phyloP scores from a whole-genome alignment of 1,140 invertebrate species.

The Caenorhabditis remanei region DNA sequence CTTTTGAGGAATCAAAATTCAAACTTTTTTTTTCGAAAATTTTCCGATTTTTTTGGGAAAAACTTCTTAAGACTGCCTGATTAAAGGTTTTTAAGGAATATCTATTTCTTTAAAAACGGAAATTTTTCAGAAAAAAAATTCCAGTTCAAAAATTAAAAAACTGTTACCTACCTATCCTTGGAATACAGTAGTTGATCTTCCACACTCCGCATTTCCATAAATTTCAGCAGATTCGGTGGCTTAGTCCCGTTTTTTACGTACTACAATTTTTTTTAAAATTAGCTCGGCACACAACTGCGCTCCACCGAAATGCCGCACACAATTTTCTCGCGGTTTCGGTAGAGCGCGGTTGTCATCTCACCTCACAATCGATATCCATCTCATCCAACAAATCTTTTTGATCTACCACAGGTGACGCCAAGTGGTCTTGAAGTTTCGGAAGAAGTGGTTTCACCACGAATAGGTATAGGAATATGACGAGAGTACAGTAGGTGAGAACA shows the following conservation, averaged over 20 bases:
- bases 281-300: too few species aligned
- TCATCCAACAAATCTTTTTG: neutral
- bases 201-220: neutral
- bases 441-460: neutral
- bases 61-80: too few species aligned
- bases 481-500: conserved; percentile 1
- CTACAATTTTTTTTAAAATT: neutral
- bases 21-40: too few species aligned
- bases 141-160: too few species aligned
- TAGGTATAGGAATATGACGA: conserved; percentile 10
- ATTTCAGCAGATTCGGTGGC: neutral
- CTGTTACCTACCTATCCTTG: neutral
- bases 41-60: too few species aligned
- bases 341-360: neutral
- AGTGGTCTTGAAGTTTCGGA: too few species aligned
- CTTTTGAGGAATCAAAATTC: too few species aligned
- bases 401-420: neutral
- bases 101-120: too few species aligned
- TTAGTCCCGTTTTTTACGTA: neutral
- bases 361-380: conserved; percentile 3
- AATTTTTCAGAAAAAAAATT: too few species aligned
- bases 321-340: too few species aligned
- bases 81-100: too few species aligned
- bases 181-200: conserved; percentile 10
- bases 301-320: too few species aligned